Conservation (phyloP, 2,888 invertebrate genomes). For the Seira sanloemensis region DNA sequence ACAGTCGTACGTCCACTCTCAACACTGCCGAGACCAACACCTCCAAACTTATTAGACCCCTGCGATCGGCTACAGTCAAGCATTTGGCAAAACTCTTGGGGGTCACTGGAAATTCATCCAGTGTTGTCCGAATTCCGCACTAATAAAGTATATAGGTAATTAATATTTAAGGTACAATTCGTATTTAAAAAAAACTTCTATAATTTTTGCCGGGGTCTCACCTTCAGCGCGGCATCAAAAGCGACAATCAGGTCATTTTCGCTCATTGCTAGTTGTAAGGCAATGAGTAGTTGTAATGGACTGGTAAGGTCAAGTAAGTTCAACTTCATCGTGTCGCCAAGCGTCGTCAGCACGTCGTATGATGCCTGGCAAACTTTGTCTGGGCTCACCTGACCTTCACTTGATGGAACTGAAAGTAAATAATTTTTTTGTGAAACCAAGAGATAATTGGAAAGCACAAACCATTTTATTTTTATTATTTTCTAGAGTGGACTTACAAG, state of each 20-base stretch:
- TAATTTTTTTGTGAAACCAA: background rate
- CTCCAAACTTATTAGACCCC: conserved; percentile 61
- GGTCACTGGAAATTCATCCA: conserved; percentile 64
- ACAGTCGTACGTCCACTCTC: conserved; percentile 25
- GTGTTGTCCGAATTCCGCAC: conserved; percentile 25
- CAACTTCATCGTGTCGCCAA: background rate
- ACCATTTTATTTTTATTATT: background rate
- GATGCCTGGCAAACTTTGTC: conserved; percentile 63
- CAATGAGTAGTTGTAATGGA: conserved; percentile 39
- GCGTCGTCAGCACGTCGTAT: conserved; percentile 23
- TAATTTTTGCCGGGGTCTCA: no score
- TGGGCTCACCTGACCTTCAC: conserved; percentile 25
- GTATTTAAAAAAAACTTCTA: background rate
- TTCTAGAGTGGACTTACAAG: conserved; percentile 35
- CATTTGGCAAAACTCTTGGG: conserved; percentile 60
- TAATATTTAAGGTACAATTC: background rate
- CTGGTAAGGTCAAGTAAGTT: background rate
- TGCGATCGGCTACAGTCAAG: conserved; percentile 53
- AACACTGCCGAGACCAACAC: conserved; percentile 60
- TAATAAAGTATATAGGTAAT: conserved; percentile 9
- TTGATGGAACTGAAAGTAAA: conserved; percentile 2
- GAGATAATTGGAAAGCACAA: background rate
- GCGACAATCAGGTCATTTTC: conserved; percentile 20
- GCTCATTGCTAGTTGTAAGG: conserved; percentile 27
- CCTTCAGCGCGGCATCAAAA: conserved; percentile 8